Evolutionary conservation across 2,113 vertebrate genomes (phyloP).

Genomic region (Oenanthe oenanthe): DNA sequence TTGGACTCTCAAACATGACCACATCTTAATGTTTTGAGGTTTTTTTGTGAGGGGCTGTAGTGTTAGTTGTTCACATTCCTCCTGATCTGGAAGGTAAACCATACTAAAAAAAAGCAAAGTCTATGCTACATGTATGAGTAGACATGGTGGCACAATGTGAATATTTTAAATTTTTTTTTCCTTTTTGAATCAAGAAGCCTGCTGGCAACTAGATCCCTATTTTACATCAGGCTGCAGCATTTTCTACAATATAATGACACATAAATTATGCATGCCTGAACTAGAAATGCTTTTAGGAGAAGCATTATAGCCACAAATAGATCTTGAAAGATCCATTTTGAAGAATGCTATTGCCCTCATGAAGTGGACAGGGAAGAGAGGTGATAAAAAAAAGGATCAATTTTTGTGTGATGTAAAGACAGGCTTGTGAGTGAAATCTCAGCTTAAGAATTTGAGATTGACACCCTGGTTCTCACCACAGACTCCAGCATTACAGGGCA

Average conservation of each 20-base stretch:
- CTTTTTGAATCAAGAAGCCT: neutral
- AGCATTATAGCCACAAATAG: neutral
- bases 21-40: neutral
- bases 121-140: rapidly evolving
- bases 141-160: neutral
- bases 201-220: neutral
- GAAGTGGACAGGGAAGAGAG: neutral
- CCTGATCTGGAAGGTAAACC: neutral
- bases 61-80: neutral
- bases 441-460: neutral
- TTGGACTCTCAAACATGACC: neutral
- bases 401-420: neutral
- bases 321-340: neutral
- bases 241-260: neutral
- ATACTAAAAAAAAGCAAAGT: neutral
- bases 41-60: neutral
- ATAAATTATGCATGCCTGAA: neutral
- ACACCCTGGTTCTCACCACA: neutral
- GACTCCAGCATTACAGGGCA: neutral
- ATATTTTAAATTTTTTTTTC: neutral
- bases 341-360: neutral
- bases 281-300: neutral
- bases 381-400: neutral
- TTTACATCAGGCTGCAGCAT: neutral
- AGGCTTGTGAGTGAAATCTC: neutral